Evolutionary conservation across 2,888 invertebrate genomes (phyloP), one percentile per base, ranked within the genome.

Genomic region (Nomada fucata): DNA sequence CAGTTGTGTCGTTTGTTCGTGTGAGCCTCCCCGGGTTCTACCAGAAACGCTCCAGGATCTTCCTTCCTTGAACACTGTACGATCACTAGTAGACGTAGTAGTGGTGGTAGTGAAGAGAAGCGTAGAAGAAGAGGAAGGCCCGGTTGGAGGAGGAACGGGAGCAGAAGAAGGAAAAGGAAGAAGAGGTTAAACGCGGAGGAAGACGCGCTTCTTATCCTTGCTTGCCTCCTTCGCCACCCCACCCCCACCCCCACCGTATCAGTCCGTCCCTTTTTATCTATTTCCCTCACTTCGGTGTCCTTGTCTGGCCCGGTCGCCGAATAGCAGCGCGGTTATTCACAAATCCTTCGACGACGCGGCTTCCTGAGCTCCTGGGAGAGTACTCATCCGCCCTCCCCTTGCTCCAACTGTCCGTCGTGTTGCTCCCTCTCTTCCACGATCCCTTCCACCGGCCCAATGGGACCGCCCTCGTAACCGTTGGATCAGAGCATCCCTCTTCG

Each of bases 311-410:
- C 86, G 86, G 88, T 88, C 91, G 90, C 91, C 92, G 92, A 92
- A 92, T 92, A 91, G 92, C 92, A 89, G 91, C 90, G 89, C 90
- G 90, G 91, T 92, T 91, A 91, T 93, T 92, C 92, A 91, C 91
- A 90, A 92, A 91, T 92, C 92, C 92, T 92, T 91, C 91, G 91
- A 88, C 89, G 90, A 88, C 88, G 88, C 89, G 88, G 91, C 93
- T 93, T 91, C 93, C 93, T 92, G 91, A 90, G 91, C 91, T 90
- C 89, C 89, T 88, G 89, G 82, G 71, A 80, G 75, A 84, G 83
- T 76, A 68, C 76, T 83, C 78, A 70, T 68, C 86, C 84, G 82
- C 87, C 82, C 70, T 82, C 78, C 76, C 80, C 68, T 83, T 57
- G 55, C 83, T 55, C 29, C 74, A 68, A 70, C 88, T 88, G 80